A percentile compares a stretch with the other conserved stretches of the same genome.
phyloP scores from a whole-genome alignment of 2,888 invertebrate species.

The Troilus luridus region DNA sequence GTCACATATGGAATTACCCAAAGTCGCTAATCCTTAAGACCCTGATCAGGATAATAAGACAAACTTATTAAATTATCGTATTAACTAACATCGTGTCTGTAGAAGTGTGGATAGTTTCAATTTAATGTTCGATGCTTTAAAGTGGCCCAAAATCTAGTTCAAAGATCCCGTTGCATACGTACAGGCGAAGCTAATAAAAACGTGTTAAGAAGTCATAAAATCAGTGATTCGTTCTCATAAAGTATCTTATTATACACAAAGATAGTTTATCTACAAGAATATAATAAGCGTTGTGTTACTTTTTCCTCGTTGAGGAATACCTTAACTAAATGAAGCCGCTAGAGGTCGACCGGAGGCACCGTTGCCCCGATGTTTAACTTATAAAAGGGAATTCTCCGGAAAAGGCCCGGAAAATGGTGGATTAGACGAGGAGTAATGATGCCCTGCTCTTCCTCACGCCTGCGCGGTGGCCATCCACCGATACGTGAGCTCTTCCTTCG shows the following conservation, averaged over 20 bases:
- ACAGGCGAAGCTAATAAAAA: too few relatives aligned
- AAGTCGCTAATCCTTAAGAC: too few relatives aligned
- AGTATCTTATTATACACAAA: slow-evolving; percentile 1
- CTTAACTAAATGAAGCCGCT: slow-evolving; percentile 24
- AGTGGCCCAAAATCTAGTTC: too few relatives aligned
- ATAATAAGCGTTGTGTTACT: neutral
- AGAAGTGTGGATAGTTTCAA: too few relatives aligned
- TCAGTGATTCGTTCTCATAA: neutral
- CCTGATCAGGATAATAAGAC: too few relatives aligned
- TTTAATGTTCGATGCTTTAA: too few relatives aligned
- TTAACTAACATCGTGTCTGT: too few relatives aligned
- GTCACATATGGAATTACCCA: too few relatives aligned
- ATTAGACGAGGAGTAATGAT: slow-evolving; percentile 13
- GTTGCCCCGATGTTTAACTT: slow-evolving; percentile 4
- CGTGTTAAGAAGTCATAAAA: neutral
- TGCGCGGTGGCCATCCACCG: neutral
- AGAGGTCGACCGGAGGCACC: neutral
- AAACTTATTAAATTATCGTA: too few relatives aligned
- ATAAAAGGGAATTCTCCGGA: slow-evolving; percentile 25
- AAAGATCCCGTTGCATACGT: too few relatives aligned
- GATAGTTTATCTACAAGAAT: slow-evolving; percentile 15
- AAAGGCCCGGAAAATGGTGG: slow-evolving; percentile 18
- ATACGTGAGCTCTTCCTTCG: neutral
- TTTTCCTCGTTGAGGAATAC: neutral
- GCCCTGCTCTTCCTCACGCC: neutral